Percentiles rank a stretch among this genome's conserved stretches.
Evolutionary conservation across 2,888 invertebrate genomes (phyloP).

Genomic region (Stenoptilia bipunctidactyla): DNA sequence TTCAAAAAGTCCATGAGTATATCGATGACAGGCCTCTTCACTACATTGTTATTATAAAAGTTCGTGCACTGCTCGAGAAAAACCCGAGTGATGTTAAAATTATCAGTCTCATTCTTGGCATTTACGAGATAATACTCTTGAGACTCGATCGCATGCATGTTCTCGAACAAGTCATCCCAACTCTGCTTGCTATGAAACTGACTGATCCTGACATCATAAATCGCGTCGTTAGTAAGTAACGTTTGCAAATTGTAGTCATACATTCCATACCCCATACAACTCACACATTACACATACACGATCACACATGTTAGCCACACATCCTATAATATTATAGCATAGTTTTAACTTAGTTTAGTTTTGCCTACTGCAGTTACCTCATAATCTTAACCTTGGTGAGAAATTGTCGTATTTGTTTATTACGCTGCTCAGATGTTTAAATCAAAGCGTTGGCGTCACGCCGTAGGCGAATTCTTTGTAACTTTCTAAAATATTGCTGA

Average conservation of each 20-base stretch:
- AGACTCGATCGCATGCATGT: constrained; percentile 90
- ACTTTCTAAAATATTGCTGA: neutral
- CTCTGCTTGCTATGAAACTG: constrained; percentile 87
- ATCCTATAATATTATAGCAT: no score
- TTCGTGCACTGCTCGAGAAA: constrained; percentile 84
- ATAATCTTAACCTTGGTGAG: no score
- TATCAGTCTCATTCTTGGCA: constrained; percentile 81
- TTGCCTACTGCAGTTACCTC: no score
- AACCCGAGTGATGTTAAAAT: constrained; percentile 85
- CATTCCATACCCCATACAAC: no score
- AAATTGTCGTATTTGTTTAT: no score
- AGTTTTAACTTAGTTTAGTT: no score
- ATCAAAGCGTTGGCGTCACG: no score
- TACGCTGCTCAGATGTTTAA: no score
- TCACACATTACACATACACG: no score
- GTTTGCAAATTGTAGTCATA: neutral
- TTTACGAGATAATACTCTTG: constrained; percentile 84
- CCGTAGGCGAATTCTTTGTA: neutral
- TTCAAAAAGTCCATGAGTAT: constrained; percentile 86
- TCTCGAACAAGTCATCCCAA: constrained; percentile 90
- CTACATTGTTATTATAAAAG: constrained; percentile 85
- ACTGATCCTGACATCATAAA: constrained; percentile 91
- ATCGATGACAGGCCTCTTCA: constrained; percentile 86
- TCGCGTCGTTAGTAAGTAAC: constrained; percentile 92
- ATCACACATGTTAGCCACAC: no score